Conservation (phyloP, 2,797 vertebrate species). For the Myripristis jacobus region DNA sequence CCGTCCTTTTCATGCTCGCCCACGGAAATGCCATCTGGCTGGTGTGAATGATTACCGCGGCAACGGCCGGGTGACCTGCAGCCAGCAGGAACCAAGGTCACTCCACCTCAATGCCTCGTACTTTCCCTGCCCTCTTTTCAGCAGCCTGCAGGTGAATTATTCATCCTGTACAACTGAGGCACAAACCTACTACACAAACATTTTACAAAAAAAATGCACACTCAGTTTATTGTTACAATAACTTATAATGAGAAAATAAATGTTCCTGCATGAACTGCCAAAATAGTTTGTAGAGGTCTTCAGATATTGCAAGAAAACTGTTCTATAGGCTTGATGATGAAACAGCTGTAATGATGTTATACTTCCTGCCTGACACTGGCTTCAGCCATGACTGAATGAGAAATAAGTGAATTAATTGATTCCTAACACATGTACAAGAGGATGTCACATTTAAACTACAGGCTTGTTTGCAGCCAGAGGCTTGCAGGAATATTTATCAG, state of each 20-base stretch:
- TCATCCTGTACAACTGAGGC: conserved; percentile 70
- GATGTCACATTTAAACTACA: conserved; percentile 52
- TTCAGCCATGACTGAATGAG: conserved; percentile 55
- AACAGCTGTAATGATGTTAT: conserved; percentile 52
- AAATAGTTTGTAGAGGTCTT: conserved; percentile 40
- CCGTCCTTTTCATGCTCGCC: conserved; percentile 86
- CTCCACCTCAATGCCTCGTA: conserved; percentile 78
- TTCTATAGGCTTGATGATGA: conserved; percentile 10
- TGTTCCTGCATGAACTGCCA: conserved; percentile 35
- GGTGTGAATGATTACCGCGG: conserved; percentile 88
- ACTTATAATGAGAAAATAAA: conserved; percentile 64
- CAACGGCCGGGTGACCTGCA: conserved; percentile 84
- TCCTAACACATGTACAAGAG: conserved; percentile 59
- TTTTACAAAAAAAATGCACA: conserved; percentile 30
- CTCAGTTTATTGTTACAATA: conserved; percentile 63
- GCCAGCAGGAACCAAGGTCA: conserved; percentile 87
- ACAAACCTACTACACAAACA: conserved; percentile 66
- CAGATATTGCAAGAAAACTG: not conserved
- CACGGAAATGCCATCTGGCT: conserved; percentile 89
- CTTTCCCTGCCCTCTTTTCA: conserved; percentile 81
- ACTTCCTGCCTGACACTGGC: conserved; percentile 27
- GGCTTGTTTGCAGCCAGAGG: conserved; percentile 37
- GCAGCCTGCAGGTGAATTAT: conserved; percentile 82
- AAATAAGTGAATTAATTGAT: conserved; percentile 65
- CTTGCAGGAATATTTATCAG: conserved; percentile 33